Conservation (phyloP, 2,797 vertebrate species). For the Strix occidentalis region DNA sequence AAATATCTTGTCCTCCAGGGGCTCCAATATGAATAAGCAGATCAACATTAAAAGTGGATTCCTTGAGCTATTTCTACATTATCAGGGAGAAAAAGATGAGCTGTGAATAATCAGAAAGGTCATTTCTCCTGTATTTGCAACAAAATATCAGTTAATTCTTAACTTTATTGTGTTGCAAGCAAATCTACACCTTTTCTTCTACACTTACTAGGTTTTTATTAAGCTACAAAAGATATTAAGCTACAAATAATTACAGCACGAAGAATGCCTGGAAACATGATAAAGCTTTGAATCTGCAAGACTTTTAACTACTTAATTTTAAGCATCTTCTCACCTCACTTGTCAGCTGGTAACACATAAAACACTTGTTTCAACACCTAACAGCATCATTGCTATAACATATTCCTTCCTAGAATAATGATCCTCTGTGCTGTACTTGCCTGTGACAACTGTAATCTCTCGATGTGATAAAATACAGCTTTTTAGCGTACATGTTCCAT, state of each 20-base stretch:
- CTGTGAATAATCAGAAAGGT: neutral
- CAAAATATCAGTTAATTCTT: neutral
- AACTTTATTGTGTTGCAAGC: neutral
- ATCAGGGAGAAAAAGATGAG: neutral
- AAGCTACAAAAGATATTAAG: neutral
- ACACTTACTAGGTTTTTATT: neutral
- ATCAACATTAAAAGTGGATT: neutral
- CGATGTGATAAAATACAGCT: neutral
- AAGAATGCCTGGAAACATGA: neutral
- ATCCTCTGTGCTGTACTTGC: neutral
- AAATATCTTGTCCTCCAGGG: neutral
- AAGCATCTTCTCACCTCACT: neutral
- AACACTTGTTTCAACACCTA: neutral
- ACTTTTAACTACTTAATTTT: neutral
- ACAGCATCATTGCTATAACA: neutral
- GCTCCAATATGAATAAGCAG: neutral
- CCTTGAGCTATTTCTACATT: neutral
- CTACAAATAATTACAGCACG: neutral
- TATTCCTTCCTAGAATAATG: neutral
- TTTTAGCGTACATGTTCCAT: neutral
- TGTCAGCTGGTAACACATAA: neutral
- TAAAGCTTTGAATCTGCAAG: neutral
- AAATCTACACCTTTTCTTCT: neutral
- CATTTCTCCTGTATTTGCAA: neutral
- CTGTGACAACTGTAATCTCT: neutral